These are phyloP conservation scores for Drosophila atroscutellata DNA, from an alignment of 2,888 invertebrate species.

Conservation along the genomic window DNA sequence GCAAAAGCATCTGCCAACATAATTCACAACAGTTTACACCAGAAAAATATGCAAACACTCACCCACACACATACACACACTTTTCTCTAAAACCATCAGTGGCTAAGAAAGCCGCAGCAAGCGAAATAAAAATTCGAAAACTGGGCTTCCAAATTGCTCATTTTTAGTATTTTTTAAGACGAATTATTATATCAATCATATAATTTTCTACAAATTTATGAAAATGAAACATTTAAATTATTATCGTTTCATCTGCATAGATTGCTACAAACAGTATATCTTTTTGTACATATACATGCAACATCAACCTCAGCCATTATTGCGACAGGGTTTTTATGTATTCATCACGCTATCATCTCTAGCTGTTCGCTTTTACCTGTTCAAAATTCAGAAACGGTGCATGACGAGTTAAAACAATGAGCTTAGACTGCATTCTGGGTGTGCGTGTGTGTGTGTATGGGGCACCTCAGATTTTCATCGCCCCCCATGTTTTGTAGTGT, in stretches of 20 bases:
- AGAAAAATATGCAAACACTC: background rate
- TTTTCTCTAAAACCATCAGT: background rate
- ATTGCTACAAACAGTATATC: background rate
- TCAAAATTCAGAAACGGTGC: conserved; percentile 19
- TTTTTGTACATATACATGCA: background rate
- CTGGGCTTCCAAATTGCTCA: background rate
- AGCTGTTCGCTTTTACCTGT: background rate
- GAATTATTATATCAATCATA: background rate
- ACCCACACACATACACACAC: background rate
- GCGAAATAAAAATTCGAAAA: background rate
- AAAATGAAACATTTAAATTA: background rate
- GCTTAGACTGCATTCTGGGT: background rate
- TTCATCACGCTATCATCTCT: conserved; percentile 16
- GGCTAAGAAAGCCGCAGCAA: conserved; percentile 2
- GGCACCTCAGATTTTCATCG: conserved; percentile 4
- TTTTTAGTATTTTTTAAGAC: background rate
- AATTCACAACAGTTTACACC: conserved; percentile 20
- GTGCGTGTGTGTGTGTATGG: background rate
- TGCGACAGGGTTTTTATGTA: background rate
- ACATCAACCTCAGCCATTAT: background rate
- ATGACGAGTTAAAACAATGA: conserved; percentile 21
- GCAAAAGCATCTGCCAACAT: conserved; percentile 22
- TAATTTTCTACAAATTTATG: background rate
- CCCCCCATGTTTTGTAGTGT: conserved; percentile 13
- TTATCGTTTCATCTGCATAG: background rate